phyloP scores from a whole-genome alignment of 2,888 invertebrate genomes.

The Carpatolechia fugitivella region DNA sequence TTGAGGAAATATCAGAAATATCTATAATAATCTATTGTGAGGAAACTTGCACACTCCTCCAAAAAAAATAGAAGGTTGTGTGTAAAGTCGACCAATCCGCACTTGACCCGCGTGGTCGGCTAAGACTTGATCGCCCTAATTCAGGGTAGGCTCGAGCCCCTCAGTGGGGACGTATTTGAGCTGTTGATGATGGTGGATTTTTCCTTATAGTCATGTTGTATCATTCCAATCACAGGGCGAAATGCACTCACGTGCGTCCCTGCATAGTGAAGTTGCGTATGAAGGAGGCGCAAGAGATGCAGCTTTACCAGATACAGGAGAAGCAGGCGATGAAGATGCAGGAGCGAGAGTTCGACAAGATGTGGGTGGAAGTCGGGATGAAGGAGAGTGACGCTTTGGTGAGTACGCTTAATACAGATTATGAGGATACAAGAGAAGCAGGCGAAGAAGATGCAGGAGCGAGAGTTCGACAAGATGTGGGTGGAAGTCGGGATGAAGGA shows the following conservation, averaged over 20 bases:
- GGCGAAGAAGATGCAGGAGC: constrained; percentile 64
- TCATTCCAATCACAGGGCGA: constrained; percentile 49
- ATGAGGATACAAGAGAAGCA: too few species aligned
- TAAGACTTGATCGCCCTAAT: too few species aligned
- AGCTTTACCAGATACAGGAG: constrained; percentile 81
- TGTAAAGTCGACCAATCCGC: too few species aligned
- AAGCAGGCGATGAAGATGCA: constrained; percentile 73
- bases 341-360: constrained; percentile 77
- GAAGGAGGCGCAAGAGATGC: constrained; percentile 73
- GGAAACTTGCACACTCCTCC: too few species aligned
- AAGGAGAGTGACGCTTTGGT: constrained; percentile 77
- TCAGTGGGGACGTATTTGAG: too few species aligned
- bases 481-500: constrained; percentile 79
- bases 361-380: constrained; percentile 81
- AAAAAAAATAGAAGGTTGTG: too few species aligned
- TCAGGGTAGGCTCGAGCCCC: too few species aligned
- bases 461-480: constrained; percentile 81
- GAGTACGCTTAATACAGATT: constrained; percentile 13
- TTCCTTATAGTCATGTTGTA: neutral
- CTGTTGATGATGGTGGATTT: neutral
- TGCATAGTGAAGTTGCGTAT: constrained; percentile 63
- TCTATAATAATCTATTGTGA: too few species aligned
- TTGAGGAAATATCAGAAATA: too few species aligned
- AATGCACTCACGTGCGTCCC: constrained; percentile 59
- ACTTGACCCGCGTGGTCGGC: too few species aligned